Evolutionary conservation across 2,888 invertebrate species (phyloP).

Genomic region (Tridacna crocea): DNA sequence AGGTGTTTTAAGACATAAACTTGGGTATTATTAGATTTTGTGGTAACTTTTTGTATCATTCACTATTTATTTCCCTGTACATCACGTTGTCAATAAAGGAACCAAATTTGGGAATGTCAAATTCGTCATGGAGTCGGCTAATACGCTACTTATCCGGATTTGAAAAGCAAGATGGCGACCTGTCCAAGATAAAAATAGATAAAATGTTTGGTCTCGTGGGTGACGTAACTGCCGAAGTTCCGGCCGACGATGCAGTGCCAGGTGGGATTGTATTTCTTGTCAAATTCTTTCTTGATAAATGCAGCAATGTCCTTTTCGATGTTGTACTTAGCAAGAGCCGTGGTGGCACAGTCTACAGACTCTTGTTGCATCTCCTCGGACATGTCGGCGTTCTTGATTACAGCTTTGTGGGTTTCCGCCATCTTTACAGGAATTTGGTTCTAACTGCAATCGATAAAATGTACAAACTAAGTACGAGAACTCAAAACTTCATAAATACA

Average conservation of each 20-base stretch:
- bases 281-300: conserved; percentile 99
- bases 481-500: no score
- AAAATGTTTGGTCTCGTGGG: conserved; percentile 99
- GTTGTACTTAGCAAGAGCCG: conserved; percentile 99
- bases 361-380: conserved; percentile 99
- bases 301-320: conserved; percentile 99
- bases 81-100: no score
- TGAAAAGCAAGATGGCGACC: conserved; percentile 99
- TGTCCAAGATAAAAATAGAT: conserved; percentile 99
- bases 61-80: no score
- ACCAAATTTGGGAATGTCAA: no score
- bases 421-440: no score
- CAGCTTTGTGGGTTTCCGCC: conserved; percentile 89
- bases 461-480: no score
- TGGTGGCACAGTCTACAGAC: conserved; percentile 99
- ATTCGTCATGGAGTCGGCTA: no score
- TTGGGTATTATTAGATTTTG: no score
- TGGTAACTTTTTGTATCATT: no score
- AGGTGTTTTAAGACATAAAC: no score
- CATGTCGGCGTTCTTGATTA: conserved; percentile 99
- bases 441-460: no score
- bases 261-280: conserved; percentile 99
- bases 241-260: conserved; percentile 99
- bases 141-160: conserved; percentile 93
- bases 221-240: conserved; percentile 99